Conservation (phyloP, 35 echinoderm and acorn worm species). For the Eucidaris tribuloides region DNA sequence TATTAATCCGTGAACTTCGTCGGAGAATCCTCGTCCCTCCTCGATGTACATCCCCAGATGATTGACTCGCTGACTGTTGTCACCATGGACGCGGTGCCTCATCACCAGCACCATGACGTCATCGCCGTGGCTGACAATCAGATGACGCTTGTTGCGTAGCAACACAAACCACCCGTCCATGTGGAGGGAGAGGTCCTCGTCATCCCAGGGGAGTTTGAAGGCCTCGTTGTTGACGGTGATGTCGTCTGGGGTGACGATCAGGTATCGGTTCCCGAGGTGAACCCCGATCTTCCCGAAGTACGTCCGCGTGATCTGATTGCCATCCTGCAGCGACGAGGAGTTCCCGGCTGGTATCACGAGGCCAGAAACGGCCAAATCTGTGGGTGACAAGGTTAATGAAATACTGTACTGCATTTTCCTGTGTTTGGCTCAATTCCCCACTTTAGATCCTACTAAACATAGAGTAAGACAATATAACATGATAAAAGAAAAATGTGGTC, state of each 20-base stretch:
- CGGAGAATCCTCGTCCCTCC: conserved; percentile 29
- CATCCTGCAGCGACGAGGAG: too few species aligned
- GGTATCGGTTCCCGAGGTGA: conserved; percentile 7
- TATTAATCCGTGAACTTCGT: conserved; percentile 46
- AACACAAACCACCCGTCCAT: neutral
- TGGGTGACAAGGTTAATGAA: too few species aligned
- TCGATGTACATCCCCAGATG: conserved; percentile 48
- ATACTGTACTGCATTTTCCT: too few species aligned
- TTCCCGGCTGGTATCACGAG: too few species aligned
- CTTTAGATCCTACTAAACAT: too few species aligned
- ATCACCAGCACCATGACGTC: conserved; percentile 25
- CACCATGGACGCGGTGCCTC: neutral
- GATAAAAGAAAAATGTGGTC: too few species aligned
- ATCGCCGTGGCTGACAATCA: neutral
- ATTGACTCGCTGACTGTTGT: neutral
- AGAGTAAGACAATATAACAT: too few species aligned
- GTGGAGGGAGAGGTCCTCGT: neutral
- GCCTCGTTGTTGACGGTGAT: conserved; percentile 1
- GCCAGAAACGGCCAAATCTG: too few species aligned
- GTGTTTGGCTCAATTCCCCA: too few species aligned
- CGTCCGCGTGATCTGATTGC: too few species aligned
- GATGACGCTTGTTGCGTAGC: neutral
- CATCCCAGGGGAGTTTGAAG: conserved; percentile 6
- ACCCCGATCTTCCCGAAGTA: neutral
- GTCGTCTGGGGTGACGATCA: neutral